These are phyloP conservation scores for Festucalex cinctus DNA, from an alignment of 2,113 vertebrate species.

Conservation along the genomic window DNA sequence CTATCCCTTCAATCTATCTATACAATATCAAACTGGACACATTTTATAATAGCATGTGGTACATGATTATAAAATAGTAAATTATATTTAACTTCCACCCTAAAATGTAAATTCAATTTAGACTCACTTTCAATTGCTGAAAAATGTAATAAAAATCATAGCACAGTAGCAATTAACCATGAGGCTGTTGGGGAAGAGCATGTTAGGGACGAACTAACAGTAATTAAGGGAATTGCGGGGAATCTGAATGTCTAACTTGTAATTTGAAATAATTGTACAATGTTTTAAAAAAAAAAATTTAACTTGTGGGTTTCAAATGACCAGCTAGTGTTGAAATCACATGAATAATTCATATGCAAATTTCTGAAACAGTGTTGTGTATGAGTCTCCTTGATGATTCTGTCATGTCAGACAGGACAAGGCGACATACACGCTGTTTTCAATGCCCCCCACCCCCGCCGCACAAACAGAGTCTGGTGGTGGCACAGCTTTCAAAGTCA, in stretches of 20 bases:
- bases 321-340: background rate
- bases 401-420: conserved; percentile 38
- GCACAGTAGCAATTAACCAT: too few relatives aligned
- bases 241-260: background rate
- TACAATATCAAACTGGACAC: too few relatives aligned
- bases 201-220: background rate
- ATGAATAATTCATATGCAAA: conserved; percentile 46
- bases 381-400: conserved; percentile 39
- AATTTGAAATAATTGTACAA: background rate
- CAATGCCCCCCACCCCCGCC: conserved; percentile 12
- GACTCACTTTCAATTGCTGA: background rate
- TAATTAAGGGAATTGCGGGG: background rate
- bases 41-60: too few relatives aligned
- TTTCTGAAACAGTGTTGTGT: conserved; percentile 27
- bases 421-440: conserved; percentile 25
- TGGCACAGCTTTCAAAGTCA: conserved; percentile 50
- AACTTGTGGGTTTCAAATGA: conserved; percentile 13
- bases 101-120: too few relatives aligned
- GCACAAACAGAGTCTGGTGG: conserved; percentile 21
- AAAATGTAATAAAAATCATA: background rate
- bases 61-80: too few relatives aligned
- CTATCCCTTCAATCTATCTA: too few relatives aligned
- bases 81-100: too few relatives aligned
- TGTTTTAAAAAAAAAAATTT: too few relatives aligned
- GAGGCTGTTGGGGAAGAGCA: too few relatives aligned